Percentiles rank a stretch among this genome's conserved stretches.
These are phyloP conservation scores for Rhagologus leucostigma DNA, from an alignment of 2,113 vertebrate species.

Conservation along the genomic window DNA sequence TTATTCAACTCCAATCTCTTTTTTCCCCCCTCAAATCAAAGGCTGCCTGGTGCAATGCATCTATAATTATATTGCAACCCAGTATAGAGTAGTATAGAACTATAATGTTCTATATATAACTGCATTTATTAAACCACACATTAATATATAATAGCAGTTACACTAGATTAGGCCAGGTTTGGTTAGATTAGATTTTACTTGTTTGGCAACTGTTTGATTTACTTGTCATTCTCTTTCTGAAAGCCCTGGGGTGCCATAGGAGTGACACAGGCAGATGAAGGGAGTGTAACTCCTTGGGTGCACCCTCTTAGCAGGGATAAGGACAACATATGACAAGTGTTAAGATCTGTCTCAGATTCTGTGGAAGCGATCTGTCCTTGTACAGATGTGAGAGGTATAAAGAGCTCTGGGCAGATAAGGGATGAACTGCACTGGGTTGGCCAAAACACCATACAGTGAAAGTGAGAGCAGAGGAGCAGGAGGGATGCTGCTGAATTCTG, in stretches of 20 bases:
- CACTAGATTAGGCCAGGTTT: not conserved
- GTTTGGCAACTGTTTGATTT: not conserved
- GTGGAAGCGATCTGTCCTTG: not conserved
- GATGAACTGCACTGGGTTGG: not conserved
- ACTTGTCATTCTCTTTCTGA: not conserved
- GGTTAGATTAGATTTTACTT: not conserved
- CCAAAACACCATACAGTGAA: not conserved
- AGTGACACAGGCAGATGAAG: not conserved
- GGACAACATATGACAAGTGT: not conserved
- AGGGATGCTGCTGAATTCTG: not conserved
- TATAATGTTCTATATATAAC: not conserved
- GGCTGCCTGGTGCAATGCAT: not conserved
- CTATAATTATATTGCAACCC: not conserved
- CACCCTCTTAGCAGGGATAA: not conserved
- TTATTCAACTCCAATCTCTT: not conserved
- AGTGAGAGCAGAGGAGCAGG: not conserved
- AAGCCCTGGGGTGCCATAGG: not conserved
- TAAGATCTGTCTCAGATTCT: not conserved
- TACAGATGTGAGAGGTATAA: not conserved
- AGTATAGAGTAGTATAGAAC: not conserved
- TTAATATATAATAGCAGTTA: not conserved
- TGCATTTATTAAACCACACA: not conserved
- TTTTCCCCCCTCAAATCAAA: not conserved
- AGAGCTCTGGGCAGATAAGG: not conserved
- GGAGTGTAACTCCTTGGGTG: not conserved